Base-by-base conservation (phyloP, 2,888 invertebrate genomes). In the Rambutsinella grinnellia region DNA sequence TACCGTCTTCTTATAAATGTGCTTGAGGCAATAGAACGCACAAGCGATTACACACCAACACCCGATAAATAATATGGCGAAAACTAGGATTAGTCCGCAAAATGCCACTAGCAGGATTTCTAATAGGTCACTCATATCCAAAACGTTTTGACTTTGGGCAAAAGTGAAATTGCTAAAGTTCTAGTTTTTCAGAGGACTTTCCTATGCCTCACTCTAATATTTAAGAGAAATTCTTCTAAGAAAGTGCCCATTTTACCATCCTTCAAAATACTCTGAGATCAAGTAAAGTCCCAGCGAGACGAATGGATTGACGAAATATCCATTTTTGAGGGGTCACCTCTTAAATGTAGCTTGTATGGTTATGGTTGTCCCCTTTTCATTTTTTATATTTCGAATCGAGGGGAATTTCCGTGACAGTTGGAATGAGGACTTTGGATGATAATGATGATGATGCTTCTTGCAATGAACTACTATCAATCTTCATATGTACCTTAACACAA, bases 31-130 rank as follows among this genome's bases (percentile, higher is more conserved):
- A 23, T 62, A 67, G 56, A 78, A 78, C 5, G 77, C 67, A 62
- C 77, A 78, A 46, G 72, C 72, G 27, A 78, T 61, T 51, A 78
- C 54, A 53, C 77, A 78, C 77, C 77, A 78, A 23, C 77, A 78
- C 8, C 72, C 70, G 10, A 72, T 67, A n/a, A 78, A 78, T 10
- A 78, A 17, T 5, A 78, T 15, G 13, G 72, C 77, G 53, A 78
- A 78, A 24, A 72, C 68, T 63, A 78, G 53, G 27, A 78, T 56
- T 6, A 78, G 68, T 49, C 77, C 77, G 63, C 77, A 78, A 44
- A 78, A 78, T 44, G 67, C 72, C 28, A 78, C 77, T 17, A 78
- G 54, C 19, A 78, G 56, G 2, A 78, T 68, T 53, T 78, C 77
- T 23, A 78, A 63, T 36, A 67, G 28, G 17, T 78, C 77, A 61